Evolutionary conservation across 2,888 invertebrate genomes (phyloP), one percentile per base, ranked within the genome.

Genomic region (Palloptera scutellata): DNA sequence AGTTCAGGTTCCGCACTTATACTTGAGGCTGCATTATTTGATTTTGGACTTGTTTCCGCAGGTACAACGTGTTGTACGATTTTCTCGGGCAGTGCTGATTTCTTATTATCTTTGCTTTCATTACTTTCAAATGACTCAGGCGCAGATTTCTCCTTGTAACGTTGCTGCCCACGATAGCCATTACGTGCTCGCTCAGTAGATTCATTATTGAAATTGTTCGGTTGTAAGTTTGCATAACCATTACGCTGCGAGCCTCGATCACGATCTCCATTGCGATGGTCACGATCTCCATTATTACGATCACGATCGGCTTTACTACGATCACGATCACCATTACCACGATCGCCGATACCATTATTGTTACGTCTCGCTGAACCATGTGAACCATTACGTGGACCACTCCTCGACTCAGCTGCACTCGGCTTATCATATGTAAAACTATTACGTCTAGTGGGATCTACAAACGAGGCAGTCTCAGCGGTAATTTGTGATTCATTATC

Each of bases 381-480:
- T 10, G 63, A 57, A 30, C 66, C 55, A 19, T 65, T 73, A 48
- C 80, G 74, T 17, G 64, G 53, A 30, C 42, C 59, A 8, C 41
- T 64, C 43, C 63, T 62, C 13, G 70, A 55, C 13, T 70, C 70
- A 1, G 48, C 9, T 12, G 55, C 45, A 19, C 69, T 70, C 0
- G 68, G 48, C 51, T 73, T 73, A 6, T 74, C 75, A 42, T 70
- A 68, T 9, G 57, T 62, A 53, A 74, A 75, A 48, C 68, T 72
- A 42, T 77, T 77, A 3, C 70, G 71, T 52, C 74, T 76, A 8
- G 68, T 72, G 55, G 72, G 74, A 61, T 73, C 74, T 5, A 84
- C 89, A 78, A 94, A 93, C 0, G 93, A 92, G 0, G 92, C 91
- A 9, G 91, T 90, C 83, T 94, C 94, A 10, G 93, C 92, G 0